Base-by-base conservation (phyloP, 2,113 vertebrate genomes). In the Lathamus discolor region DNA sequence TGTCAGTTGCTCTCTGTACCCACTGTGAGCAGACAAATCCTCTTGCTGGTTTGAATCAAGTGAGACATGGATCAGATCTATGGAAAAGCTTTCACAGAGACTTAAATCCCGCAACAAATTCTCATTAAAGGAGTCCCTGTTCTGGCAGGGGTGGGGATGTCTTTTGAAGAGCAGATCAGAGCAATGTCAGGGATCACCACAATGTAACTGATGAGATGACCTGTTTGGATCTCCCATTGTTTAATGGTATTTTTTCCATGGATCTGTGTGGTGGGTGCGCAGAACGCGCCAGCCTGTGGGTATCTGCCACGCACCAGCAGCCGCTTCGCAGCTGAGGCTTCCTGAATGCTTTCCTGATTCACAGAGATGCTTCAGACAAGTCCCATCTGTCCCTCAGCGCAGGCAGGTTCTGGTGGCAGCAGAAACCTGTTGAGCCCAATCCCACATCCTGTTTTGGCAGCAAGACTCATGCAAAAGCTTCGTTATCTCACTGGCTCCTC, bases 101-200 rank as follows among this genome's bases (percentile, higher is more conserved):
- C 28, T 92, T 54, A 70, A 66, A 62, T 61, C 12, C 24, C 35
- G 43, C 59, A 81, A 39, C 24, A 69, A 66, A 63, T 57, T 24
- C 48, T 23, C 24, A 24, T 0, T 33, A 17, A 17, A 3, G 6
- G 39, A 69, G 29, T 35, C 1, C 0, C 15, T 0, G 0, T 9
- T 44, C 64, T 68, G 68, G n/a, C 27, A 82, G 54, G n/a, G 74
- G 4, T 18, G 52, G 27, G 17, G 37, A 20, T 74, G 11, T 17
- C n/a, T 86, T 75, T 64, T 16, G 24, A 39, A 52, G 29, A 52
- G 11, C 3, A 1, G 6, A 1, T 84, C 52, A 67, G 77, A 80
- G 17, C 33, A 49, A 28, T 1, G 11, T 22, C 51, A 62, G 44
- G 55, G 35, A 27, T 44, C 73, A 41, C 31, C 51, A 33, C 31